Base-by-base conservation (phyloP, 2,113 vertebrate genomes). In the Atrichornis clamosus region DNA sequence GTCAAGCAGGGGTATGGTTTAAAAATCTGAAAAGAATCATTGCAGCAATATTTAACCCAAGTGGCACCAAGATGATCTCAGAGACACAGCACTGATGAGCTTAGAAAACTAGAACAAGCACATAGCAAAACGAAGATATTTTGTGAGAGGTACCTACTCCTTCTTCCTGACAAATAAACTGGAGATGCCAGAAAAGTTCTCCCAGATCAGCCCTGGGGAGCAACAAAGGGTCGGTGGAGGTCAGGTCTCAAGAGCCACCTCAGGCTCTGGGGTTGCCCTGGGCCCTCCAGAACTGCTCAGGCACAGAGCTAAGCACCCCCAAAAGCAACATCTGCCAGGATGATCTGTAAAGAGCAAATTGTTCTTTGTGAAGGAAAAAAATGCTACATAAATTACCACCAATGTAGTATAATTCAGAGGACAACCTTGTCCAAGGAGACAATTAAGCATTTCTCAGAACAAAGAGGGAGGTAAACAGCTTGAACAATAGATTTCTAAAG, bases 371-470 rank as follows among this genome's bases (percentile, higher is more conserved):
- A 80, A 94, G 63, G 28, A 82, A 65, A 87, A 59, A 93, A 93
- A 80, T 5, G 58, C 33, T 76, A 58, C 67, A 59, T 32, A 85
- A 91, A 93, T 96, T 95, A 77, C 53, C 79, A 88, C 32, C 56
- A 85, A 77, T 96, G 94, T 91, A 90, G 32, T 90, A 26, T 65
- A 76, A 97, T 94, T 92, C 84, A 92, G 84, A 88, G 78, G 91
- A 95, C 68, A 91, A 92, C 76, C 87, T 93, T 96, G 78, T 91
- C 88, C 92, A 96, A 95, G 90, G 89, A 92, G 89, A 87, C 46
- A 69, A 86, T 93, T 89, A 87, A 96, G 87, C 44, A 77, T 74
- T 88, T 62, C 47, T 72, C 62, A 67, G 93, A 89, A 91, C 63
- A 78, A 89, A 92, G 92, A 79, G 19, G 32, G 47, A 96, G 81